phyloP scores from a whole-genome alignment of 2,888 invertebrate species.

The Calameuta pallipes region DNA sequence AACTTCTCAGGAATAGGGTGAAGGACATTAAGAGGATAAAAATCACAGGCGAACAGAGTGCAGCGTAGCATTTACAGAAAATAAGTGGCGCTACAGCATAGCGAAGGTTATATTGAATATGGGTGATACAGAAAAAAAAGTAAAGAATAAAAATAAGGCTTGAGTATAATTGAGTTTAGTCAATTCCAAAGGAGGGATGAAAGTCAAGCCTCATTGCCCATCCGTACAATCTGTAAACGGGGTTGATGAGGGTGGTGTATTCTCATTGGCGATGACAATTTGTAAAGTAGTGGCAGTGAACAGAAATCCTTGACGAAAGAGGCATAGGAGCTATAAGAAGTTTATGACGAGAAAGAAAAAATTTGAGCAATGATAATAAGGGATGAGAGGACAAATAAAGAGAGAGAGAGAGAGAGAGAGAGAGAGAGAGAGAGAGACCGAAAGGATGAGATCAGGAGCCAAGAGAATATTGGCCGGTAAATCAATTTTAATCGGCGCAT shows the following conservation, averaged over 20 bases:
- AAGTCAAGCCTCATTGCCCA: background rate
- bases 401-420: constrained; percentile 1
- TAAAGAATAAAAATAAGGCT: background rate
- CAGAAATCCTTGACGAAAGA: background rate
- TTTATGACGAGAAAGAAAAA: background rate
- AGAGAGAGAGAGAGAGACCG: background rate
- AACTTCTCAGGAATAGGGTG: background rate
- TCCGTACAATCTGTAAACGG: background rate
- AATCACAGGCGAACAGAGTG: background rate
- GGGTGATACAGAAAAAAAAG: background rate
- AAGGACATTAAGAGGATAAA: background rate
- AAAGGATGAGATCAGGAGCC: background rate
- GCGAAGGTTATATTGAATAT: background rate
- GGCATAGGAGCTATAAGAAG: background rate
- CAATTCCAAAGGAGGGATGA: background rate
- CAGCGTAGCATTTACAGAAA: background rate
- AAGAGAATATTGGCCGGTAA: background rate
- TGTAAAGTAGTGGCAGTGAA: background rate
- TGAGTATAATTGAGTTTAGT: background rate
- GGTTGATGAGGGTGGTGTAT: background rate
- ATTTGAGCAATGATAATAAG: background rate
- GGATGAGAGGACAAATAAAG: background rate
- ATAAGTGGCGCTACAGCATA: background rate
- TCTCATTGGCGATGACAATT: background rate
- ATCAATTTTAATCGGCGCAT: constrained; percentile 7